Base-by-base conservation (phyloP, 1,140 invertebrate species). In the Cryptotermes secundus region DNA sequence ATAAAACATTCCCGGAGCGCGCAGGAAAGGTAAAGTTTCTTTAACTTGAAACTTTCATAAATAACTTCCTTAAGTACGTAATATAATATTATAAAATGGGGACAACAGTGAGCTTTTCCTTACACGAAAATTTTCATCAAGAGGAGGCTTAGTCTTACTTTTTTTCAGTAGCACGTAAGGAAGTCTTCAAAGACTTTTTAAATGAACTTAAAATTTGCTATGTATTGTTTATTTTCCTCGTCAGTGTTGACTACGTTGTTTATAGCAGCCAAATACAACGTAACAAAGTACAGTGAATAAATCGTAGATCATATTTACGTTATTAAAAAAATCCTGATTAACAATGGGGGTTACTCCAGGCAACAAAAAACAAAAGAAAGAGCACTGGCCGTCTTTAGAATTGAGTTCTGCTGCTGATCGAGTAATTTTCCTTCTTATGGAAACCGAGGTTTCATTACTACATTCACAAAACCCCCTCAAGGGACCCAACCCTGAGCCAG, bases 11-110 rank as follows among this genome's bases (percentile, higher is more conserved):
- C 59, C 14, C 4, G 59, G 16, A 31, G n/a, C 6, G 22, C 12
- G 59, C 59, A 72, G 59, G n/a, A 72, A 72, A 72, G 26, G 53
- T 59, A 59, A 59, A 59, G 53, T 59, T 72, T 72, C 59, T 72
- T 31, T 31, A n/a, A 72, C 6, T 31, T 1, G 26, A 72, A 72
- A 72, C 59, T 72, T 72, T 3, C 6, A 72, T 9, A 72, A 72
- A 72, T 59, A 59, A 65, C 59, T n/a, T 59, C 19, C 53, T 65
- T 72, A 72, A 72, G n/a, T 72, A n/a, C 3, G 59, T 72, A 72
- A 72, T 72, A 72, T 31, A 72, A 31, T 31, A 72, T 72, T 72
- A 72, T 72, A 72, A 72, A 3, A 72, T 31, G 59, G 59, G 4
- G 26, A 31, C 26, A 14, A n/a, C n/a, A 72, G 4, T 72, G 6